These are phyloP conservation scores for Lottia scabra DNA, from an alignment of 2,888 invertebrate genomes.

Conservation along the genomic window DNA sequence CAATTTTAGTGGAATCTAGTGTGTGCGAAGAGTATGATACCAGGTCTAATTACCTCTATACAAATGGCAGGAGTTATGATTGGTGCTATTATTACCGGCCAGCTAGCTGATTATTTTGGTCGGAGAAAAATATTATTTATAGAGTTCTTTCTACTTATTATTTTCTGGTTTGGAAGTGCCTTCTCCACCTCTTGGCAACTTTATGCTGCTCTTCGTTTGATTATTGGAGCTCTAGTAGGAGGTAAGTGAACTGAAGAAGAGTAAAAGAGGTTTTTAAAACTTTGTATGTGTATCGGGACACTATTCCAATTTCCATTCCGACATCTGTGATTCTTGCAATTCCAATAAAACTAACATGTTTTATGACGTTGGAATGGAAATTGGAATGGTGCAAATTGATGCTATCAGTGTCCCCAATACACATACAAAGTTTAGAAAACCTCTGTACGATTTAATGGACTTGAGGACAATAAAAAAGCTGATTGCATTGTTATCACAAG, in stretches of 20 bases:
- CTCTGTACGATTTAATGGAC: too few species aligned
- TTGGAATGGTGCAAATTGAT: too few species aligned
- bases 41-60: slow-evolving; percentile 57
- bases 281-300: too few species aligned
- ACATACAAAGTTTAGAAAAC: too few species aligned
- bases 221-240: slow-evolving; percentile 61
- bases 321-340: too few species aligned
- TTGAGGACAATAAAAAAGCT: too few species aligned
- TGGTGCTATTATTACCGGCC: slow-evolving; percentile 62
- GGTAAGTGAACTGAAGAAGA: slow-evolving; percentile 41
- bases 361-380: too few species aligned
- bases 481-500: too few species aligned
- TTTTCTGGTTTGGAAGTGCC: slow-evolving; percentile 55
- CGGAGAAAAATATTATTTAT: slow-evolving; percentile 55
- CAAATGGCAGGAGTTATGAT: slow-evolving; percentile 64
- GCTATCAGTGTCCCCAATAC: too few species aligned
- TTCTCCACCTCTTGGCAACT: slow-evolving; percentile 61
- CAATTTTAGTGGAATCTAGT: slow-evolving; percentile 60
- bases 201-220: slow-evolving; percentile 56
- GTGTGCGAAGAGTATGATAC: slow-evolving; percentile 49
- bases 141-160: slow-evolving; percentile 53
- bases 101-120: slow-evolving; percentile 64
- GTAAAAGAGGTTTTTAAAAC: too few species aligned
- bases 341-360: too few species aligned
- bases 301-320: too few species aligned